Conservation (phyloP, 2,113 vertebrate genomes). For the Cervus canadensis region DNA sequence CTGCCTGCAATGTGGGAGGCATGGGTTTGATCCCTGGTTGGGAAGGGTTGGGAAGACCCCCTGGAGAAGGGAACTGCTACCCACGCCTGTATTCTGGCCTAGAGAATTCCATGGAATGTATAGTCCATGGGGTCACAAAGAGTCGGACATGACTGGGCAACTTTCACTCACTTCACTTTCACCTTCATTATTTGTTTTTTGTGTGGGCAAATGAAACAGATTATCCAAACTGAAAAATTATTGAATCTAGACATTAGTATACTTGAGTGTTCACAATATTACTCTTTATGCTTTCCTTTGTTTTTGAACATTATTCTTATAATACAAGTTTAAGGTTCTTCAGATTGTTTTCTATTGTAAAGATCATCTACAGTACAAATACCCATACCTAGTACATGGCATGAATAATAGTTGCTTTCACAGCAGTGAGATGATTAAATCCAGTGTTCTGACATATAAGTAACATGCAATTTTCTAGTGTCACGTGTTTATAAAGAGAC, state of each 20-base stretch:
- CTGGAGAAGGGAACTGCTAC: neutral
- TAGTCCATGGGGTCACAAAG: neutral
- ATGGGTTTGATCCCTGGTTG: neutral
- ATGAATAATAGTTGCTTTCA: neutral
- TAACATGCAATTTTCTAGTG: neutral
- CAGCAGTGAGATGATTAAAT: neutral
- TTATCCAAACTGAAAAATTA: neutral
- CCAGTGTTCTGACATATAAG: neutral
- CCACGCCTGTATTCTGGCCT: neutral
- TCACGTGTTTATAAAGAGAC: neutral
- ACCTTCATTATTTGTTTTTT: neutral
- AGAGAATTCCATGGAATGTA: neutral
- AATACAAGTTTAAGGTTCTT: neutral
- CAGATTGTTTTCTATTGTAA: neutral
- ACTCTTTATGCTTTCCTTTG: neutral
- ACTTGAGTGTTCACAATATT: neutral
- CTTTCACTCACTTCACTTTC: neutral
- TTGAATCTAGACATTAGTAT: neutral
- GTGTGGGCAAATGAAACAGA: neutral
- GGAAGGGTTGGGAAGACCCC: neutral
- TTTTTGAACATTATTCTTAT: neutral
- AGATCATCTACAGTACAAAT: neutral
- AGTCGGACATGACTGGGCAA: neutral
- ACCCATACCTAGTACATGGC: neutral
- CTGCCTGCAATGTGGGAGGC: neutral